Evolutionary conservation across 2,113 vertebrate genomes (phyloP), one percentile per base, ranked within the genome.

Genomic region (Ondatra zibethicus): DNA sequence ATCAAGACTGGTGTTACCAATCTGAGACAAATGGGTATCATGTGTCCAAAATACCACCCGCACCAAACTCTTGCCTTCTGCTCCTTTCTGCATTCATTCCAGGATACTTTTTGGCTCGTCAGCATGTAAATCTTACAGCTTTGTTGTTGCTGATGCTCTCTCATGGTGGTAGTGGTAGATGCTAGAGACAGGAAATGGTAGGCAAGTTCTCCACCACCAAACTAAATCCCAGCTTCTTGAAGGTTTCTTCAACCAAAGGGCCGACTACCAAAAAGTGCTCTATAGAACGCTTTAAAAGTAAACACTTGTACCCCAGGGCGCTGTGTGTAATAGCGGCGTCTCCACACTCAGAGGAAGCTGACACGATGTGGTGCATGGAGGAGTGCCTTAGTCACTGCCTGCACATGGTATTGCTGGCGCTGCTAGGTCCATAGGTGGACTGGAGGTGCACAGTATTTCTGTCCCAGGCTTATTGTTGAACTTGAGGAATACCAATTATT

Each of bases 401-500:
- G 55, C 29, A 55, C 19, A 11, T 72, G 50, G 7, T 19, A 39
- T 11, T 39, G 47, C 4, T 29, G 27, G 39, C 68, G 58, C 14
- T 12, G 1, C 16, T 1, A 11, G 45, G n/a, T 17, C 7, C 8
- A 11, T 31, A 19, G 36, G 31, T 33, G 9, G 61, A 58, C 11
- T 81, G 29, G 52, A 80, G 42, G 19, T 29, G 36, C 9, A 77
- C 19, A 11, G 39, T 3, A 23, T 52, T 91, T 78, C 88, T 19
- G 8, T 55, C 33, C n/a, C 17, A 61, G 42, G 77, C 11, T 63
- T 23, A 58, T 21, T 3, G 42, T n/a, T 36, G 29, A 81, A 84
- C 33, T 93, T 80, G 65, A 87, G 9, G 11, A 70, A 70, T 80
- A 31, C 84, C 58, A 80, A 29, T 87, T 85, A 86, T 14, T 92